Percentiles rank a stretch among this genome's conserved stretches.
These are phyloP conservation scores for Micropterix aruncella DNA, from an alignment of 2,888 invertebrate species.

Conservation along the genomic window DNA sequence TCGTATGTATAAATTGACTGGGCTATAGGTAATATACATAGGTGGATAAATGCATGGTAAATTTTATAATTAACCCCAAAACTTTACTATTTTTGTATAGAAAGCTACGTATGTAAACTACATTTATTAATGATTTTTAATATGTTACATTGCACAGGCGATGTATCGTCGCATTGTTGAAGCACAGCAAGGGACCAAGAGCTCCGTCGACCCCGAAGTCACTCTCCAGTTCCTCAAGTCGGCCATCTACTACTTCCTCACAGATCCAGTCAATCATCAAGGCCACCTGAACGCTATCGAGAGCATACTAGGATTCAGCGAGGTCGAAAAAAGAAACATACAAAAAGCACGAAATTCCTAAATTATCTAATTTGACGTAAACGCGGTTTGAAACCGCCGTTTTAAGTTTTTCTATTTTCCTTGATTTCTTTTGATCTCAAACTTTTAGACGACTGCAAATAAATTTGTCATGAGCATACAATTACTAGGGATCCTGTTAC, in stretches of 20 bases:
- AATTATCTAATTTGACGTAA: too few relatives aligned
- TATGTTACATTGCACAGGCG: conserved; percentile 50
- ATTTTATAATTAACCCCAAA: conserved; percentile 10
- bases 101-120: conserved; percentile 7
- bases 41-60: too few relatives aligned
- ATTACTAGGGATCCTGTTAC: too few relatives aligned
- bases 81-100: conserved; percentile 8
- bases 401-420: too few relatives aligned
- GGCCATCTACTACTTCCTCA: conserved; percentile 83
- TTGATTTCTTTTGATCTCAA: too few relatives aligned
- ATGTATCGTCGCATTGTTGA: conserved; percentile 76
- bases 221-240: conserved; percentile 87
- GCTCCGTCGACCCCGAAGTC: conserved; percentile 76
- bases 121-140: conserved; percentile 14
- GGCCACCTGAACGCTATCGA: conserved; percentile 84
- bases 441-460: too few relatives aligned
- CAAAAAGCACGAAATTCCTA: conserved; percentile 37
- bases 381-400: too few relatives aligned
- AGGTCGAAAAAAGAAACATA: conserved; percentile 66
- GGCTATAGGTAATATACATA: too few relatives aligned
- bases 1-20: too few relatives aligned
- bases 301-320: conserved; percentile 80
- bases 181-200: conserved; percentile 56
- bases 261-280: conserved; percentile 78
- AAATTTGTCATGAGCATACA: too few relatives aligned